These are phyloP conservation scores for Conus betulinus DNA, from an alignment of 1,140 invertebrate species.

Conservation along the genomic window DNA sequence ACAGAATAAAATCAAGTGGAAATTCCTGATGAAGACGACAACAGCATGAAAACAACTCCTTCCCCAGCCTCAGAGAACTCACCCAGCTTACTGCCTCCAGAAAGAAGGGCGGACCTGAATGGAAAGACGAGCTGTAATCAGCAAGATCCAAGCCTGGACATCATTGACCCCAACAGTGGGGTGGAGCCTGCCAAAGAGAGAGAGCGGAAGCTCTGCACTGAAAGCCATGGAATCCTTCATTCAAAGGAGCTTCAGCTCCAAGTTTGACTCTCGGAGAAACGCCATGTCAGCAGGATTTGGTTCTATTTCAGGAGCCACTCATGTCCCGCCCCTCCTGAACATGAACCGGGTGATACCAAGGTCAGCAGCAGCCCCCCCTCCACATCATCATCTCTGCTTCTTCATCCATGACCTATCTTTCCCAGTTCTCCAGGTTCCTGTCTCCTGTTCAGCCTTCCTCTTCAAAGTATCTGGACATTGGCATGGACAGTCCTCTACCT, in stretches of 20 bases:
- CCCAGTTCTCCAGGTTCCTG: slow-evolving; percentile 46
- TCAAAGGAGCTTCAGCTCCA: slow-evolving; percentile 96
- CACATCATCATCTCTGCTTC: slow-evolving; percentile 19
- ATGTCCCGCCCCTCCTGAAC: not conserved
- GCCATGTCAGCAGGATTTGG: slow-evolving; percentile 45
- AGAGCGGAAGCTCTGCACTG: slow-evolving; percentile 88
- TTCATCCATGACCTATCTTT: slow-evolving; percentile 14
- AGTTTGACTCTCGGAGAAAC: slow-evolving; percentile 70
- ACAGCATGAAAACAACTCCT: not conserved
- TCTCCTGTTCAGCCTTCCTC: not conserved
- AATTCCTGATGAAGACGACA: not conserved
- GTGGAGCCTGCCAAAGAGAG: slow-evolving; percentile 73
- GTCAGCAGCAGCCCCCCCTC: not conserved
- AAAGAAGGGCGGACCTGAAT: not conserved
- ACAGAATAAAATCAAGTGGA: slow-evolving; percentile 26
- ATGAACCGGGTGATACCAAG: slow-evolving; percentile 29
- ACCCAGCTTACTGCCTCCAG: not conserved
- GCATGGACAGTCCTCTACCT: not conserved
- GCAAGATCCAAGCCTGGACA: slow-evolving; percentile 53
- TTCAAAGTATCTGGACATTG: slow-evolving; percentile 28
- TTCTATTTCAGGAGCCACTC: slow-evolving; percentile 19
- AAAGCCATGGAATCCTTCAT: slow-evolving; percentile 98
- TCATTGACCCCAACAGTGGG: slow-evolving; percentile 72
- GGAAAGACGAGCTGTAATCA: not conserved
- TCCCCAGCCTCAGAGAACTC: not conserved